These are phyloP conservation scores for Oryctolagus cuniculus DNA, from an alignment of 2,113 vertebrate genomes.

Conservation along the genomic window mOryCun1.1 NC_091433.1:185982501-185983000, in stretches of 20 bases:
- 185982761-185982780: not conserved
- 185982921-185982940: constrained; percentile 50
- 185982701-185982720: not conserved
- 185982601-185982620: not conserved
- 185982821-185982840: constrained; percentile 12
- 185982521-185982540: not conserved
- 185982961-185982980: not conserved
- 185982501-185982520: not conserved
- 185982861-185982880: constrained; percentile 60
- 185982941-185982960: not conserved
- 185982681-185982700: not conserved
- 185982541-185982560: not conserved
- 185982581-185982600: not conserved
- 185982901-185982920: constrained; percentile 57
- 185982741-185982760: not conserved
- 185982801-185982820: not conserved
- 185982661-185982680: not conserved
- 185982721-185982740: not conserved
- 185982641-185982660: not conserved
- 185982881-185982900: constrained; percentile 45
- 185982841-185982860: constrained; percentile 25
- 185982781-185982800: not conserved
- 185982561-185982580: not conserved
- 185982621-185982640: not conserved
- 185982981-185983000: not conserved